Conservation (phyloP, 2,888 invertebrate species). For the Carcina quercana region DNA sequence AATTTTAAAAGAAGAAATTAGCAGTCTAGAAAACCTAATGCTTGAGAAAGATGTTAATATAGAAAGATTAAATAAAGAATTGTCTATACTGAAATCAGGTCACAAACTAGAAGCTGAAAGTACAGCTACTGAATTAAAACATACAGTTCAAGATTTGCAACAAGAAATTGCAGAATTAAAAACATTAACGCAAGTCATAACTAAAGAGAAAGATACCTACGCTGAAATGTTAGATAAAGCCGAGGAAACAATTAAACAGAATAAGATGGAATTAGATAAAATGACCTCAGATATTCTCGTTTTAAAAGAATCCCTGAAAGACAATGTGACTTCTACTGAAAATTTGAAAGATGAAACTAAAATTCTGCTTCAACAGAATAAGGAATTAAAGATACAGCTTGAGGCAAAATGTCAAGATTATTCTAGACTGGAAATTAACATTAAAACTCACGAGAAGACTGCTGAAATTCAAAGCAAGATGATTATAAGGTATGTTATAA, state of each 20-base stretch:
- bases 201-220: slow-evolving; percentile 41
- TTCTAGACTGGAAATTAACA: slow-evolving; percentile 45
- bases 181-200: slow-evolving; percentile 36
- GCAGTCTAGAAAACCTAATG: slow-evolving; percentile 29
- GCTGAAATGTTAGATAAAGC: slow-evolving; percentile 46
- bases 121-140: slow-evolving; percentile 23
- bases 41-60: slow-evolving; percentile 31
- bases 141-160: slow-evolving; percentile 27
- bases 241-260: slow-evolving; percentile 36
- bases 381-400: slow-evolving; percentile 36
- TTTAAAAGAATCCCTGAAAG: slow-evolving; percentile 44
- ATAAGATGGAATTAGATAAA: slow-evolving; percentile 42
- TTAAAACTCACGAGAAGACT: slow-evolving; percentile 59
- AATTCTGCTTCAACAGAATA: slow-evolving; percentile 41
- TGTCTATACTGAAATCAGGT: slow-evolving; percentile 14
- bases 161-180: slow-evolving; percentile 36
- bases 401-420: slow-evolving; percentile 47
- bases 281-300: slow-evolving; percentile 47
- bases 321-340: slow-evolving; percentile 39
- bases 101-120: slow-evolving; percentile 21
- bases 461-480: slow-evolving; percentile 56
- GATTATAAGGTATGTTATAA: slow-evolving; percentile 51
- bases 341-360: slow-evolving; percentile 44
- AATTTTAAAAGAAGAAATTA: slow-evolving; percentile 35
- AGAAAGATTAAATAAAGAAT: slow-evolving; percentile 21